A percentile compares a stretch with the other conserved stretches of the same genome.
These are phyloP conservation scores for Panopea generosa DNA, from an alignment of 2,888 invertebrate genomes.

Conservation along the genomic window DNA sequence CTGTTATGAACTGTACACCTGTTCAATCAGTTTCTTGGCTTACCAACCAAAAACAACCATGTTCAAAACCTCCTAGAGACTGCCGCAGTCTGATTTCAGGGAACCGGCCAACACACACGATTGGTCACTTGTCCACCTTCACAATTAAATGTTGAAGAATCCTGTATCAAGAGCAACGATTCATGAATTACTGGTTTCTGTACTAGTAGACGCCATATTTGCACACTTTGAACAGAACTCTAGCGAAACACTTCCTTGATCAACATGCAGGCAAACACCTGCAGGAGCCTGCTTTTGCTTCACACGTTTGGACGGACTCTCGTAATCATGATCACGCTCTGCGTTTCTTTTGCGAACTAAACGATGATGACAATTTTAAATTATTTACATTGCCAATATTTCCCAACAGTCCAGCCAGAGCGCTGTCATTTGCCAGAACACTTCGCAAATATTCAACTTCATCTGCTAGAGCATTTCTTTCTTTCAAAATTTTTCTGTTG, in stretches of 20 bases:
- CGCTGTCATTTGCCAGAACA: constrained; percentile 82
- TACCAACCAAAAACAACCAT: too few species aligned
- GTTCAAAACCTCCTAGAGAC: too few species aligned
- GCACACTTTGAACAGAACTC: constrained; percentile 82
- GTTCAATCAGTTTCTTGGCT: too few species aligned
- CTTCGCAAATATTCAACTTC: constrained; percentile 80
- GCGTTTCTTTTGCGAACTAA: constrained; percentile 70
- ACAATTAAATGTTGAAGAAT: too few species aligned
- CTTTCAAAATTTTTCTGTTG: constrained; percentile 51
- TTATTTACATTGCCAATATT: constrained; percentile 78
- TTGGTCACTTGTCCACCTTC: too few species aligned
- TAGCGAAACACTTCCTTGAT: constrained; percentile 74
- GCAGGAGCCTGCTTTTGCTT: constrained; percentile 57
- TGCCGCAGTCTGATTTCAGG: too few species aligned
- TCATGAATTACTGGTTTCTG: too few species aligned
- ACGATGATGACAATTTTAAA: constrained; percentile 72
- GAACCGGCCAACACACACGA: too few species aligned
- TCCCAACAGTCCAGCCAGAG: constrained; percentile 75
- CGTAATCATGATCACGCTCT: constrained; percentile 74
- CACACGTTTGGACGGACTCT: constrained; percentile 42
- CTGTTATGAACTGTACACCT: too few species aligned
- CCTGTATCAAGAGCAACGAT: too few species aligned
- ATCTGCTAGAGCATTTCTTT: constrained; percentile 68
- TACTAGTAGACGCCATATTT: constrained; percentile 48
- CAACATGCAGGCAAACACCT: constrained; percentile 83